These are phyloP conservation scores for Channa striata DNA, from an alignment of 2,797 vertebrate genomes.

Conservation along the genomic window DNA sequence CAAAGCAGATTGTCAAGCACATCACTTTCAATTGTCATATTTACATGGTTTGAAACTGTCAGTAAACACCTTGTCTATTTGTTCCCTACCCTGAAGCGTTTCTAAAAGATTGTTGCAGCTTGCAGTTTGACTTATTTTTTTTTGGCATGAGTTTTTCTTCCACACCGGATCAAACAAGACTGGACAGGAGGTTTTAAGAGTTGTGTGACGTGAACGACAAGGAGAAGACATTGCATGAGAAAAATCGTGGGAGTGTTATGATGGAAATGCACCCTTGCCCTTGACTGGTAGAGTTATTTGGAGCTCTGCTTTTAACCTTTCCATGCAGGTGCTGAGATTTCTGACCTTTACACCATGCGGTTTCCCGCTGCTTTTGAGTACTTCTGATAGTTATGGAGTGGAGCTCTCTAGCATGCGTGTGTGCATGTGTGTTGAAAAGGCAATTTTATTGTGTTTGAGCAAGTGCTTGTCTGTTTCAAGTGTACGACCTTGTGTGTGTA, in stretches of 20 bases:
- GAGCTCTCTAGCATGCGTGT: slow-evolving; percentile 49
- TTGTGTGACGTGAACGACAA: background rate
- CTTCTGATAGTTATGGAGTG: slow-evolving; percentile 74
- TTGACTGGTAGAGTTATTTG: slow-evolving; percentile 62
- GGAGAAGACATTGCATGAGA: slow-evolving; percentile 12
- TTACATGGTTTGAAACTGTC: slow-evolving; percentile 38
- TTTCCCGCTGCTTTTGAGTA: slow-evolving; percentile 74
- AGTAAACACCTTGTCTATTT: slow-evolving; percentile 23
- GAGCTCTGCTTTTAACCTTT: slow-evolving; percentile 79
- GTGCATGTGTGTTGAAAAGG: slow-evolving; percentile 35
- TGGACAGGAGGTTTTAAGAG: background rate
- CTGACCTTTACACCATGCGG: slow-evolving; percentile 73
- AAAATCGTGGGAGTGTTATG: slow-evolving; percentile 26
- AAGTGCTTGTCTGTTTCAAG: slow-evolving; percentile 44
- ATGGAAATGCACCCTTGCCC: slow-evolving; percentile 17
- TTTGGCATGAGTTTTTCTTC: background rate
- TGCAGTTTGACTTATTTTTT: slow-evolving; percentile 14
- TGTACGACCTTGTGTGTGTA: slow-evolving; percentile 25
- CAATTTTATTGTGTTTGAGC: slow-evolving; percentile 53
- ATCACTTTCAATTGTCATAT: slow-evolving; percentile 40
- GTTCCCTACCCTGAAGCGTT: slow-evolving; percentile 11
- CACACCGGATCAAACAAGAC: background rate
- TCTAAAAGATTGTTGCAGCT: slow-evolving; percentile 3
- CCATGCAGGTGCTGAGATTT: slow-evolving; percentile 72
- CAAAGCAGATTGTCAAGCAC: slow-evolving; percentile 32